These are phyloP conservation scores for Octomys mimax DNA, from an alignment of 2,797 vertebrate genomes.

Conservation along the genomic window DNA sequence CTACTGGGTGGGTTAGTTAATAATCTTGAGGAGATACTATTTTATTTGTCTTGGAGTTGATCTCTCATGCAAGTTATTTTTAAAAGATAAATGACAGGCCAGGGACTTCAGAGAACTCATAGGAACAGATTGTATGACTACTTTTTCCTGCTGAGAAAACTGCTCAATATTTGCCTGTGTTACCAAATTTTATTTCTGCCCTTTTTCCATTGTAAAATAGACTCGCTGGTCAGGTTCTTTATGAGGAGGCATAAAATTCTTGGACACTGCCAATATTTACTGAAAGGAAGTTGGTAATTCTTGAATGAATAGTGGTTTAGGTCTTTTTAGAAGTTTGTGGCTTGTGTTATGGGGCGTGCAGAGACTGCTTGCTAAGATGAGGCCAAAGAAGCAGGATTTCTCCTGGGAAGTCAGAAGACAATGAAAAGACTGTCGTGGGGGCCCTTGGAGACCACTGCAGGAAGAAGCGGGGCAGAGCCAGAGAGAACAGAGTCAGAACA, in stretches of 20 bases:
- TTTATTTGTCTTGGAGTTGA: not conserved
- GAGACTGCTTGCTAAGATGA: not conserved
- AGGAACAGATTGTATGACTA: not conserved
- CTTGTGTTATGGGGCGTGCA: not conserved
- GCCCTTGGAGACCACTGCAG: not conserved
- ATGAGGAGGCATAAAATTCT: not conserved
- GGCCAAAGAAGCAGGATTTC: not conserved
- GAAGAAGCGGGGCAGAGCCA: not conserved
- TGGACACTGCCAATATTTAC: not conserved
- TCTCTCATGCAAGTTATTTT: not conserved
- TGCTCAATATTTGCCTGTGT: not conserved
- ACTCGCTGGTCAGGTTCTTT: not conserved
- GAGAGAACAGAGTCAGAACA: not conserved
- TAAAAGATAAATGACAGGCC: not conserved
- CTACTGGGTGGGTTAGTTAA: not conserved
- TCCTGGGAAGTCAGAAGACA: not conserved
- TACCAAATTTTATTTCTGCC: not conserved
- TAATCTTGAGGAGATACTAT: not conserved
- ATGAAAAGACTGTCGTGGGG: not conserved
- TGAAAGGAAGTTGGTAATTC: not conserved
- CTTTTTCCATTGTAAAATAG: not conserved
- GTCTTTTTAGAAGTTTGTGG: not conserved
- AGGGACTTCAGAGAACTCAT: not conserved
- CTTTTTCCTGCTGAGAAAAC: not conserved
- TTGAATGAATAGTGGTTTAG: not conserved